Conservation (phyloP, 2,113 vertebrate species). For the Polypterus senegalus region DNA sequence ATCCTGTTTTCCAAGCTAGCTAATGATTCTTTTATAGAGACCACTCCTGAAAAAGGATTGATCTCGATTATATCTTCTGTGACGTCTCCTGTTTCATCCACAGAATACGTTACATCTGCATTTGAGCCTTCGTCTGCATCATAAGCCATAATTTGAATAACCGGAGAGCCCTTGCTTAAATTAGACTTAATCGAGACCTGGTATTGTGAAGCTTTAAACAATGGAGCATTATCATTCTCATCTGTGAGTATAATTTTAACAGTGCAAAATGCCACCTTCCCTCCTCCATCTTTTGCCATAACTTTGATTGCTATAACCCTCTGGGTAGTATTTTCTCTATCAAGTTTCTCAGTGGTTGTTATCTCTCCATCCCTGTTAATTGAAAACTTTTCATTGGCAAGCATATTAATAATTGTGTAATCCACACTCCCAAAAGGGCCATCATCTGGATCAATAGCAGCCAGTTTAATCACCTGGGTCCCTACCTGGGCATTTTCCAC, state of each 20-base stretch:
- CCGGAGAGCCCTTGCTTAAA: slow-evolving; percentile 71
- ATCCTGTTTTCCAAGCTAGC: slow-evolving; percentile 77
- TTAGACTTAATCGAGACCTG: slow-evolving; percentile 79
- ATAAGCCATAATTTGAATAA: slow-evolving; percentile 85
- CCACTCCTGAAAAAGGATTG: slow-evolving; percentile 75
- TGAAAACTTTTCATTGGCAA: slow-evolving; percentile 80
- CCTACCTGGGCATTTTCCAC: slow-evolving; percentile 84
- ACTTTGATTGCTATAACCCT: slow-evolving; percentile 87
- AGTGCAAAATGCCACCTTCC: slow-evolving; percentile 85
- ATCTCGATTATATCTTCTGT: slow-evolving; percentile 77
- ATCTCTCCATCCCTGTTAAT: slow-evolving; percentile 70
- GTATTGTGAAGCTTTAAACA: slow-evolving; percentile 80
- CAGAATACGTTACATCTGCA: slow-evolving; percentile 82
- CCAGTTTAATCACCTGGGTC: slow-evolving; percentile 81
- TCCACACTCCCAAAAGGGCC: slow-evolving; percentile 81
- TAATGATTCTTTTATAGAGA: slow-evolving; percentile 82
- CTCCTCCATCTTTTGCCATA: slow-evolving; percentile 89
- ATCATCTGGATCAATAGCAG: slow-evolving; percentile 78
- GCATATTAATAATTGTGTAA: slow-evolving; percentile 92
- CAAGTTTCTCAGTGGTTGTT: slow-evolving; percentile 69
- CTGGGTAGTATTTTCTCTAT: slow-evolving; percentile 84
- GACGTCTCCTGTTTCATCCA: slow-evolving; percentile 64
- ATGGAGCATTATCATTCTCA: slow-evolving; percentile 87
- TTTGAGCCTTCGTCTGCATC: slow-evolving; percentile 91
- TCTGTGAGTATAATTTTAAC: slow-evolving; percentile 93